Conservation (phyloP, 2,113 vertebrate genomes). For the Hemichromis elongatus region DNA sequence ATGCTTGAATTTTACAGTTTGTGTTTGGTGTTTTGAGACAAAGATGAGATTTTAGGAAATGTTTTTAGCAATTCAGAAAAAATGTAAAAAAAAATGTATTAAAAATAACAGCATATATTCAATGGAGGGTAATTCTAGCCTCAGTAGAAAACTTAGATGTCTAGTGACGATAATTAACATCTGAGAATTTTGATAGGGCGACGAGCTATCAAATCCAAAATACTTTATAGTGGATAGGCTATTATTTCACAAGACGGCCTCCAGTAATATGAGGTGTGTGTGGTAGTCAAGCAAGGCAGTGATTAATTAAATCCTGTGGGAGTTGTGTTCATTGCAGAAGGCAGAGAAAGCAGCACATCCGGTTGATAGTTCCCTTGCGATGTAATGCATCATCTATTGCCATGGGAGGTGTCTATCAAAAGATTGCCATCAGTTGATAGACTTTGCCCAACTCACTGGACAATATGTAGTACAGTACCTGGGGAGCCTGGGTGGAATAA, state of each 20-base stretch:
- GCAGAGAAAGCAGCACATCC: background rate
- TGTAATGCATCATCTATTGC: background rate
- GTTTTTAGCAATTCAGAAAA: no score
- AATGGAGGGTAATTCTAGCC: background rate
- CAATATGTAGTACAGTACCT: background rate
- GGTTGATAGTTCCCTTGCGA: background rate
- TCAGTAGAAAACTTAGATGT: background rate
- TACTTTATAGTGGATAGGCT: background rate
- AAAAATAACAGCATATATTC: background rate
- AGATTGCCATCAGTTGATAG: slow-evolving; percentile 3
- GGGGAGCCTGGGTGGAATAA: background rate
- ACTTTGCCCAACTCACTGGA: background rate
- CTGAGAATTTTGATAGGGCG: background rate
- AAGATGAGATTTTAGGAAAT: no score
- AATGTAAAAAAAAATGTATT: background rate
- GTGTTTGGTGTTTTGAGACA: no score
- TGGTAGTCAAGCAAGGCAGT: background rate
- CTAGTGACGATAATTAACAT: background rate
- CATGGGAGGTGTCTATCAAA: background rate
- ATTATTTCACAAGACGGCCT: background rate
- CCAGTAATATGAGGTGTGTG: background rate
- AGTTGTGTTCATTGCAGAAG: background rate
- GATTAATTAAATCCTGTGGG: slow-evolving; percentile 1
- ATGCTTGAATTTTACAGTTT: no score
- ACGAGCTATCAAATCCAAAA: background rate